A percentile compares a stretch with the other conserved stretches of the same genome.
Evolutionary conservation across 1,140 invertebrate genomes (phyloP).

Genomic region (Ceratina australensis): DNA sequence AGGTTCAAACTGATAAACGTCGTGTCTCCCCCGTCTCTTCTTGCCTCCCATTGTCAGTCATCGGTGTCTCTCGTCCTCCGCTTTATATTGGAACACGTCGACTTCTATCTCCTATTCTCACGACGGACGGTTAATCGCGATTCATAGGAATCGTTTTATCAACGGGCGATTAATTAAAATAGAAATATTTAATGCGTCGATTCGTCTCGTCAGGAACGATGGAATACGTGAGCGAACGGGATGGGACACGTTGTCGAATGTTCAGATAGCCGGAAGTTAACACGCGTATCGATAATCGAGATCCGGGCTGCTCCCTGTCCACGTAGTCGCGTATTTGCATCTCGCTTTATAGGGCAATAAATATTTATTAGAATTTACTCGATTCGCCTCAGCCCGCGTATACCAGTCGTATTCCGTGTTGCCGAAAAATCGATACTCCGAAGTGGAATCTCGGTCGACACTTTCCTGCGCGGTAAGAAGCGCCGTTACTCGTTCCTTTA

Average conservation of each 20-base stretch:
- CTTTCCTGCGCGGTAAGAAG: background rate
- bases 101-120: too few relatives aligned
- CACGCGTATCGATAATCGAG: constrained; percentile 37
- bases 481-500: background rate
- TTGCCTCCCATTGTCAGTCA: background rate
- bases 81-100: background rate
- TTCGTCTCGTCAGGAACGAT: too few relatives aligned
- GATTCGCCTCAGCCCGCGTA: constrained; percentile 27
- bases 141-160: too few relatives aligned
- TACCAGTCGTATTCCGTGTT: background rate
- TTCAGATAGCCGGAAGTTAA: constrained; percentile 28
- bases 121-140: too few relatives aligned
- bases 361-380: constrained; percentile 70
- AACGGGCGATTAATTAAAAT: too few relatives aligned
- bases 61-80: background rate
- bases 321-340: constrained; percentile 46
- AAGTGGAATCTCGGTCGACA: constrained; percentile 30
- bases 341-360: constrained; percentile 58
- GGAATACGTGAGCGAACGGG: too few relatives aligned
- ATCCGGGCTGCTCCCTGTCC: constrained; percentile 7
- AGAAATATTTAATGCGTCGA: too few relatives aligned
- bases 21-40: background rate
- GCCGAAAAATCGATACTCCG: constrained; percentile 45
- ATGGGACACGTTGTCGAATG: constrained; percentile 22
- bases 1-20: constrained; percentile 31